Evolutionary conservation across 92 coral and sea anemone species (phyloP), one percentile per base, ranked within the genome.

Genomic region (Isaurus tuberculatus): DNA sequence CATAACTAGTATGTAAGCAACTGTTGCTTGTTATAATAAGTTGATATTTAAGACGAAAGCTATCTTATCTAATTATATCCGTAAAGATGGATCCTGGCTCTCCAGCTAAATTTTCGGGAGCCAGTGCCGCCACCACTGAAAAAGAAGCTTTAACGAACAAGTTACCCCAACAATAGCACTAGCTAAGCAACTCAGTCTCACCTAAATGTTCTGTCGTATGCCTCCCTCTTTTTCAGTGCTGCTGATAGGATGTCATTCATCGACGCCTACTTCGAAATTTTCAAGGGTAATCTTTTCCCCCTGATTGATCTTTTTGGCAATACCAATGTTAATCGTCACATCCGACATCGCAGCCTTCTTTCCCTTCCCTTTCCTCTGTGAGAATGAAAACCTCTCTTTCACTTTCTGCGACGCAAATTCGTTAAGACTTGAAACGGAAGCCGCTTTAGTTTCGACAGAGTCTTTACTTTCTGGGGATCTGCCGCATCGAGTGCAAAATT

Each of bases 401-500:
- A n/a, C n/a, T n/a, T n/a, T n/a, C n/a, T n/a, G n/a, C n/a, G n/a
- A n/a, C n/a, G n/a, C n/a, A n/a, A n/a, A n/a, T n/a, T n/a, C n/a
- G n/a, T n/a, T n/a, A n/a, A n/a, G n/a, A n/a, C n/a, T n/a, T n/a
- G n/a, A n/a, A n/a, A n/a, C n/a, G n/a, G n/a, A 60, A 60, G 66
- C 66, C 66, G 66, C 66, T 60, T 22, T 60, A 60, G 66, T 60
- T 60, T 60, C 11, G 66, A 60, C 66, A 60, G 65, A 58, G 30
- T 60, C 66, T 60, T 60, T 60, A 60, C 66, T 60, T 60, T 60
- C 69, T 64, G 69, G 69, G 34, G 33, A 64, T 64, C 34, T 64
- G 19, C 44, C 57, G 57, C 75, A 70, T n/a, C 75, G 75, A 40
- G 55, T 53, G 57, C 75, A 70, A 70, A 37, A 70, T 40, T 36